A percentile compares a stretch with the other conserved stretches of the same genome.
Evolutionary conservation across 2,797 vertebrate genomes (phyloP).

Genomic region (Pachyuromys duprasi): DNA sequence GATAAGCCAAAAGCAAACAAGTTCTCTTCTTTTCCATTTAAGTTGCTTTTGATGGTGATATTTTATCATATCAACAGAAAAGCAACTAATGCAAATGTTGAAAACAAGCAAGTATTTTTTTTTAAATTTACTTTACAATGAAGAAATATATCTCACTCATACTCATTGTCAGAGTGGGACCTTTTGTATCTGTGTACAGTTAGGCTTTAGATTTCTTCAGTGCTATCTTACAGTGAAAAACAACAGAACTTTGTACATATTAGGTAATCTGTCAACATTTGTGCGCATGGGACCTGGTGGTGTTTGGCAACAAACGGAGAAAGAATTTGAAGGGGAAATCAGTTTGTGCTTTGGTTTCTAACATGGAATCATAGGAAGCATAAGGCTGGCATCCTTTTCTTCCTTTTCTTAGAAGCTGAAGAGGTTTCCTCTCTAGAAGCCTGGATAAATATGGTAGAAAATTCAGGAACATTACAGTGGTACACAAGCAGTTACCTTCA

Average conservation of each 20-base stretch:
- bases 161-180: not conserved
- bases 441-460: not conserved
- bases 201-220: conserved; percentile 11
- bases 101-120: not conserved
- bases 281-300: not conserved
- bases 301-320: not conserved
- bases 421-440: not conserved
- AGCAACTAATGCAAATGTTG: not conserved
- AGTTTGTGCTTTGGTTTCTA: not conserved
- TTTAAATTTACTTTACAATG: not conserved
- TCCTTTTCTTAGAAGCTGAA: not conserved
- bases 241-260: not conserved
- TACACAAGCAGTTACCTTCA: not conserved
- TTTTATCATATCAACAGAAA: not conserved
- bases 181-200: not conserved
- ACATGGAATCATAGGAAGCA: not conserved
- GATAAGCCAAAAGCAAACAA: not conserved
- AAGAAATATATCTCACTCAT: not conserved
- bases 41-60: not conserved
- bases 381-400: not conserved
- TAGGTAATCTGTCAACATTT: not conserved
- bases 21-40: not conserved
- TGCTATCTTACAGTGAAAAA: not conserved
- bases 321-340: not conserved
- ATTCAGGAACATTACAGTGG: not conserved